Percentiles rank a stretch among this genome's conserved stretches.
phyloP scores from a whole-genome alignment of 2,113 vertebrate genomes.

The Heliornis fulica region DNA sequence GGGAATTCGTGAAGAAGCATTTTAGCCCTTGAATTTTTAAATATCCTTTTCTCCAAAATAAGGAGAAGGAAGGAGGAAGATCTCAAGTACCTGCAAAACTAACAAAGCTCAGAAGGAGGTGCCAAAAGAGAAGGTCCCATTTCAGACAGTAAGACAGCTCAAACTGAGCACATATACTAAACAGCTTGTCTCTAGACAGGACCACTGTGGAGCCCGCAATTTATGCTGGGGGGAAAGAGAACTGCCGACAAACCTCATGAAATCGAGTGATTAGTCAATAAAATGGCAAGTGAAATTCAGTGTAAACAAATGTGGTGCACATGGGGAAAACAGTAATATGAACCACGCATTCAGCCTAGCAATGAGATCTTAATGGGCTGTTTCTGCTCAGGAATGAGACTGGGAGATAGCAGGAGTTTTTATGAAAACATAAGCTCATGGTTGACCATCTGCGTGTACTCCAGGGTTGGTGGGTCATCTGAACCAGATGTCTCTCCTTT shows the following conservation, averaged over 20 bases:
- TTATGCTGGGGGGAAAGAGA: not conserved
- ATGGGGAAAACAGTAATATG: constrained; percentile 21
- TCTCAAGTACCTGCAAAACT: not conserved
- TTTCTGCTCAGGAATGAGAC: not conserved
- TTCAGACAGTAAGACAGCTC: not conserved
- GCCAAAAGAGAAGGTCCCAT: not conserved
- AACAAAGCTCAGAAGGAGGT: not conserved
- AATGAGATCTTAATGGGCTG: constrained; percentile 24
- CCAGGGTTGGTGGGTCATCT: not conserved
- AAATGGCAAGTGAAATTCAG: constrained; percentile 38
- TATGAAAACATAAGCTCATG: constrained; percentile 20
- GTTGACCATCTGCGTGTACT: not conserved
- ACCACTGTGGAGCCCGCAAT: not conserved
- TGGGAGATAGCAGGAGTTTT: not conserved
- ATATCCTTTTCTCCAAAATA: not conserved
- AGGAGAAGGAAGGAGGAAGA: not conserved
- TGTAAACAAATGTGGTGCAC: constrained; percentile 25
- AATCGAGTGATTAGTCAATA: constrained; percentile 24
- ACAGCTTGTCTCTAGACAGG: not conserved
- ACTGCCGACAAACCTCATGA: not conserved
- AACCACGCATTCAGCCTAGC: not conserved
- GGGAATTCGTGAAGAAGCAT: not conserved
- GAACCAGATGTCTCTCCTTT: not conserved
- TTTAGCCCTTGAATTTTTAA: not conserved
- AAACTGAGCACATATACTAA: not conserved